phyloP scores from a whole-genome alignment of 30 jellyfish, hydroid and myxozoan genomes.

The Clytia hemisphaerica region DNA sequence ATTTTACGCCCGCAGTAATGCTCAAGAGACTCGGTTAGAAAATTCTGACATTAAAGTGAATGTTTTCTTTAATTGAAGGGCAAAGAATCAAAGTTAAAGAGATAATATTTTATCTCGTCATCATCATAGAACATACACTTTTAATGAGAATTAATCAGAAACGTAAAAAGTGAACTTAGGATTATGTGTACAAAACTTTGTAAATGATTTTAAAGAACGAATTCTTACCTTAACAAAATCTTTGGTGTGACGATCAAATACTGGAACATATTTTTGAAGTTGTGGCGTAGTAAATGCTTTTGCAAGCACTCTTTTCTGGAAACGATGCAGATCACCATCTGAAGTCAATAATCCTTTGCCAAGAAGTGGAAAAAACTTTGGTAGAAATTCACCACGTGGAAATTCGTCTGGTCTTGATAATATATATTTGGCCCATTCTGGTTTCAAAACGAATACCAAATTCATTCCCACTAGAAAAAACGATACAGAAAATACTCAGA shows the following conservation, averaged over 20 bases:
- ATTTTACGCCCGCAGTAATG: no score
- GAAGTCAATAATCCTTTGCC: constrained; percentile 8
- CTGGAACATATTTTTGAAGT: background rate
- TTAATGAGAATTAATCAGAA: no score
- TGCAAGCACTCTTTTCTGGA: constrained; percentile 7
- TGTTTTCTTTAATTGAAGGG: no score
- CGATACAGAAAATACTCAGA: no score
- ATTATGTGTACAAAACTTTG: background rate
- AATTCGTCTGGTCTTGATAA: constrained; percentile 9
- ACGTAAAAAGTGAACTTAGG: no score
- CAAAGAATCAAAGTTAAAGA: no score
- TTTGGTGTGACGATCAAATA: constrained; percentile 2
- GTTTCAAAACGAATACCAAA: background rate
- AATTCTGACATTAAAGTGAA: no score
- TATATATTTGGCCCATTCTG: background rate
- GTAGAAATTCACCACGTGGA: background rate
- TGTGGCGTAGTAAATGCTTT: constrained; percentile 7
- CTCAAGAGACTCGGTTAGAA: no score
- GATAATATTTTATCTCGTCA: no score
- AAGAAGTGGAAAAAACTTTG: background rate
- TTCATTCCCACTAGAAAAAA: no score
- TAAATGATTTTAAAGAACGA: background rate
- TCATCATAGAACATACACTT: no score
- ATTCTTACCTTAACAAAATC: background rate
- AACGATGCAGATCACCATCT: constrained; percentile 1